phyloP scores from a whole-genome alignment of 2,797 vertebrate genomes.

The Gouania willdenowi region DNA sequence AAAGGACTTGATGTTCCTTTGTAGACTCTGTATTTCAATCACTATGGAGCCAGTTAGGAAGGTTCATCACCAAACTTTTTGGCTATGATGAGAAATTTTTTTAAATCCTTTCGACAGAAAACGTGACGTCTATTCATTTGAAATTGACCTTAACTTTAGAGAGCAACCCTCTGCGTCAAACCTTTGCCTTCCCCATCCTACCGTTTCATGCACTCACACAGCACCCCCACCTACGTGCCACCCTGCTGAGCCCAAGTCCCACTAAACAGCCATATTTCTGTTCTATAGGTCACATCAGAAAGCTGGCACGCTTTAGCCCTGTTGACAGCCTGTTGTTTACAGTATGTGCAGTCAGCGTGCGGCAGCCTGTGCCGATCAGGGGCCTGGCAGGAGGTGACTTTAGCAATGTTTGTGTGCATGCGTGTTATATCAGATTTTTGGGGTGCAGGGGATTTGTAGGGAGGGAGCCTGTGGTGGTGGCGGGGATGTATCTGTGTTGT shows the following conservation, averaged over 20 bases:
- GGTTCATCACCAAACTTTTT: background rate
- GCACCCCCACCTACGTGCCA: constrained; percentile 28
- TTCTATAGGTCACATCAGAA: constrained; percentile 72
- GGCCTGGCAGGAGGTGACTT: constrained; percentile 53
- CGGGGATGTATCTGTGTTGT: constrained; percentile 35
- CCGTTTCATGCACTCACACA: background rate
- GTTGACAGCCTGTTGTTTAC: constrained; percentile 92
- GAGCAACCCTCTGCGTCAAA: constrained; percentile 1
- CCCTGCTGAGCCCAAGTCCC: constrained; percentile 45
- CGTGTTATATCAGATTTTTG: constrained; percentile 17
- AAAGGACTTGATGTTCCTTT: background rate
- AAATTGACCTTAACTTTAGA: too few species aligned
- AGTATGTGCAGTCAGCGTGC: constrained; percentile 83
- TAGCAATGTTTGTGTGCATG: constrained; percentile 13
- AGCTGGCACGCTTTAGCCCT: constrained; percentile 71
- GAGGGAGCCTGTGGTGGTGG: constrained; percentile 13
- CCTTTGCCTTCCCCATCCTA: background rate
- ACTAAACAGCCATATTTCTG: constrained; percentile 55
- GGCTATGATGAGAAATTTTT: background rate
- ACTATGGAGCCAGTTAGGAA: background rate
- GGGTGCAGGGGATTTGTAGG: background rate
- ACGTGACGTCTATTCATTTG: constrained; percentile 17
- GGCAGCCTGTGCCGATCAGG: constrained; percentile 60
- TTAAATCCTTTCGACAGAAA: constrained; percentile 17
- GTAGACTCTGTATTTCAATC: background rate